A percentile compares a stretch with the other conserved stretches of the same genome.
These are phyloP conservation scores for Enteromius paludinosus DNA, from an alignment of 2,797 vertebrate species.

Conservation along the genomic window DNA sequence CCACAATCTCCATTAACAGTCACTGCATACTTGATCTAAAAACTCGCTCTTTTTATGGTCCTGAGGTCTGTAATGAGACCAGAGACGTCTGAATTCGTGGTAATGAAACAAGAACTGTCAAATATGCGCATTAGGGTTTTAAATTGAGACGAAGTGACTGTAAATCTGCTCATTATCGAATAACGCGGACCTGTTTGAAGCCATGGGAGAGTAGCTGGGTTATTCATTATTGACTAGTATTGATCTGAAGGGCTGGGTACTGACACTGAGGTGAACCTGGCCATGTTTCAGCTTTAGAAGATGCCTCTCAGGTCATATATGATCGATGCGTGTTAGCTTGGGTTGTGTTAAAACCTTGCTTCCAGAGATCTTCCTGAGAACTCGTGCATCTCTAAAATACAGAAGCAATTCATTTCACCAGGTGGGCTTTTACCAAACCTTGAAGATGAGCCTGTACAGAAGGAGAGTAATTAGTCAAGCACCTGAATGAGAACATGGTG, in stretches of 20 bases:
- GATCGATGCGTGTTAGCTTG: neutral
- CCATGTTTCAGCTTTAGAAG: neutral
- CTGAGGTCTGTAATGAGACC: neutral
- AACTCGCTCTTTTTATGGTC: neutral
- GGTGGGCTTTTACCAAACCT: neutral
- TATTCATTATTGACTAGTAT: neutral
- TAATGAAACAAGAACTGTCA: neutral
- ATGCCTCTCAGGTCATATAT: slow-evolving; percentile 2
- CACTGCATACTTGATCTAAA: neutral
- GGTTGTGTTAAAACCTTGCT: neutral
- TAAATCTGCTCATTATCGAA: neutral
- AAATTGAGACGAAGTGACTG: neutral
- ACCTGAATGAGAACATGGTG: neutral
- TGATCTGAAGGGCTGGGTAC: neutral
- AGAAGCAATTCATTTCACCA: neutral
- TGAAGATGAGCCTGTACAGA: neutral
- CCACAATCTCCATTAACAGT: neutral
- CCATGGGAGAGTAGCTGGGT: neutral
- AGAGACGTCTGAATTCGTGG: neutral
- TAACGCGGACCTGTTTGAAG: neutral
- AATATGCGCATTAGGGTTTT: neutral
- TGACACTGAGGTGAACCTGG: neutral
- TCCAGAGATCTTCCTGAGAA: neutral
- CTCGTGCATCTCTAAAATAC: neutral
- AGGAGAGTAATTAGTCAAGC: neutral